These are phyloP conservation scores for Apis laboriosa DNA, from an alignment of 1,140 invertebrate species.

Conservation along the genomic window DNA sequence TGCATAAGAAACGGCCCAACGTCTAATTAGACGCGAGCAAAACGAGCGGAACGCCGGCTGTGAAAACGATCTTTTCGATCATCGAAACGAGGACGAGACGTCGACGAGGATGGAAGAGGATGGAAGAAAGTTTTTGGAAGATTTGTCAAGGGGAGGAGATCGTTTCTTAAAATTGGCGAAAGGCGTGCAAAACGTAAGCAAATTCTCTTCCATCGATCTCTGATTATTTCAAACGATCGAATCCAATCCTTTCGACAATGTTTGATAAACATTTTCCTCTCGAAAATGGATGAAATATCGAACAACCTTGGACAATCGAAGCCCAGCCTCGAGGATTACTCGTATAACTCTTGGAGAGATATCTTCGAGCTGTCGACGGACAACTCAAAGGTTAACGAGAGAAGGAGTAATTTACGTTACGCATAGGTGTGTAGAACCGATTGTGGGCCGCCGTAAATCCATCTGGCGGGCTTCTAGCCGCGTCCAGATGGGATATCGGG, in stretches of 20 bases:
- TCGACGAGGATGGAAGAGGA: neutral
- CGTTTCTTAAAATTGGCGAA: too few species aligned
- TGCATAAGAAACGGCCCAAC: constrained; percentile 11
- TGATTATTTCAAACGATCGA: too few species aligned
- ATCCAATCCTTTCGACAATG: too few species aligned
- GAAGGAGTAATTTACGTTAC: neutral
- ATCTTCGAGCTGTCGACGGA: neutral
- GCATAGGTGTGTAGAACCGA: constrained; percentile 22
- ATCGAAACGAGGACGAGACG: neutral
- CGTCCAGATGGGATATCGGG: constrained; percentile 34
- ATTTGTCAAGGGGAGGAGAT: too few species aligned
- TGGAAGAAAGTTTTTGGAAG: neutral
- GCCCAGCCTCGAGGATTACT: too few species aligned
- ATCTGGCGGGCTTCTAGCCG: neutral
- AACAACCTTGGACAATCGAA: too few species aligned
- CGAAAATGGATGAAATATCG: too few species aligned
- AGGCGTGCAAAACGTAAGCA: too few species aligned
- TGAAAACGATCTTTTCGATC: neutral
- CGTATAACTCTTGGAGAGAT: too few species aligned
- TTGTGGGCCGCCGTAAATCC: constrained; percentile 43
- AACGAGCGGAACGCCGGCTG: neutral
- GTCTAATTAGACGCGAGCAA: constrained; percentile 18
- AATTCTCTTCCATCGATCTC: too few species aligned
- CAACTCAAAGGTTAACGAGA: neutral
- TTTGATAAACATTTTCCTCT: too few species aligned